Base-by-base conservation (phyloP, 2,888 invertebrate genomes). In the Oscheius myriophilus region DNA sequence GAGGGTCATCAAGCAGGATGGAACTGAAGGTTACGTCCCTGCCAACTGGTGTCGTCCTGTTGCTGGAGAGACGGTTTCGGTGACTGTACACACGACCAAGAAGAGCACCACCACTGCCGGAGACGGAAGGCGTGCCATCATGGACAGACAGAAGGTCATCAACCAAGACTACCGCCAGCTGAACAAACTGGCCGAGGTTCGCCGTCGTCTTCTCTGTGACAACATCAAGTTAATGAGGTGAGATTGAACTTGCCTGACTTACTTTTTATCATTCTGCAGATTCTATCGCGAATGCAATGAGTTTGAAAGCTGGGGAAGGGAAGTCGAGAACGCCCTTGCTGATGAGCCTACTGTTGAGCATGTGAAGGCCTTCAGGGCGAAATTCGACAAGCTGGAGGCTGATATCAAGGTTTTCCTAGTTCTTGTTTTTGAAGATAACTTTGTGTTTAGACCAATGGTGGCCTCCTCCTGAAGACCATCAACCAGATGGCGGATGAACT, bases 241-340 rank as follows among this genome's bases (percentile, higher is more conserved):
- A 23, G 26, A 43, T n/a, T 12, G 9, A 41, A 12, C 46, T 39
- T 16, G 12, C n/a, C 21, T 41, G 6, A n/a, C 12, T 59, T 39
- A 6, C 26, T 33, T 3, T n/a, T 16, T 7, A 11, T 18, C n/a
- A 33, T 58, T 43, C 53, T 96, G 93, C 88, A 92, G 92, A 64
- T 96, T 97, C 90, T 95, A 94, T 88, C 91, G 93, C 12, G 96
- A 97, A 87, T 97, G 97, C 88, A 96, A 96, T 84, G 95, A 95
- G 88, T 96, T 98, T 87, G 96, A 96, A 87, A 92, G 69, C 41
- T 98, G 97, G 96, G 95, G 96, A 88, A 92, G 92, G 83, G 96
- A 96, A 49, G 95, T 95, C 80, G 95, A 96, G 87, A 92, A 92
- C 85, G 90, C 95, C 89, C 89, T 95, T 65, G 89, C 92, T 53